phyloP scores from a whole-genome alignment of 2,797 vertebrate species.

The Chromobotia macracanthus region DNA sequence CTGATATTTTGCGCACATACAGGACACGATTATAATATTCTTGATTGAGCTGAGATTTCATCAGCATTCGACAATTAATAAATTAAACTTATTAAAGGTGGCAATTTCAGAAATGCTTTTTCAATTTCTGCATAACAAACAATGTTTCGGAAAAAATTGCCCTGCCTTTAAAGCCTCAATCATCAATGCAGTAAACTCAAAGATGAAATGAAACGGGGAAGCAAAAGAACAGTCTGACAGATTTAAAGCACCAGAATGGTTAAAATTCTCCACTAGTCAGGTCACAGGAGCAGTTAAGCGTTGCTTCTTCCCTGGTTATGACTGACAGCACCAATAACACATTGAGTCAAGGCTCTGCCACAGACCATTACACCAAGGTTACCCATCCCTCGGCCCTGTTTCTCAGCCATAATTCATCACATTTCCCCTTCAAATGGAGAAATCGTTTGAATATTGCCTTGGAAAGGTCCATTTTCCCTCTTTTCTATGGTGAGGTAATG shows the following conservation, averaged over 20 bases:
- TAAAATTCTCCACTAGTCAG: constrained; percentile 16
- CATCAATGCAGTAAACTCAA: background rate
- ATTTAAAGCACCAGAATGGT: background rate
- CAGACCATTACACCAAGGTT: constrained; percentile 49
- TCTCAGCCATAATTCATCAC: constrained; percentile 41
- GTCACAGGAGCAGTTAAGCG: constrained; percentile 17
- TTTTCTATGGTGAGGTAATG: constrained; percentile 55
- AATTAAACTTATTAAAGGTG: too few relatives aligned
- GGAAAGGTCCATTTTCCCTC: constrained; percentile 34
- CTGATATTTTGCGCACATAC: background rate
- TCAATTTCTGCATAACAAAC: too few relatives aligned
- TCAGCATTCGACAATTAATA: too few relatives aligned
- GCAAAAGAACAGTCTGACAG: background rate
- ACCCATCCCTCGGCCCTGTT: constrained; percentile 23
- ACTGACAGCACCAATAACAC: constrained; percentile 47
- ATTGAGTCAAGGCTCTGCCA: constrained; percentile 46
- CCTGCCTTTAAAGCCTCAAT: too few relatives aligned
- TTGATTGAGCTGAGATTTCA: too few relatives aligned
- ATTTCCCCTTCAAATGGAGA: constrained; percentile 32
- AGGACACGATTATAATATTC: background rate
- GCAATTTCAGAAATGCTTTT: too few relatives aligned
- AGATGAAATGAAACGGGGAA: background rate
- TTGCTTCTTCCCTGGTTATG: constrained; percentile 22
- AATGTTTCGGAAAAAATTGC: too few relatives aligned
- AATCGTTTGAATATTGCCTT: constrained; percentile 63